Evolutionary conservation across 2,113 vertebrate genomes (phyloP).

Genomic region (Calyptommatus sinebrachiatus): DNA sequence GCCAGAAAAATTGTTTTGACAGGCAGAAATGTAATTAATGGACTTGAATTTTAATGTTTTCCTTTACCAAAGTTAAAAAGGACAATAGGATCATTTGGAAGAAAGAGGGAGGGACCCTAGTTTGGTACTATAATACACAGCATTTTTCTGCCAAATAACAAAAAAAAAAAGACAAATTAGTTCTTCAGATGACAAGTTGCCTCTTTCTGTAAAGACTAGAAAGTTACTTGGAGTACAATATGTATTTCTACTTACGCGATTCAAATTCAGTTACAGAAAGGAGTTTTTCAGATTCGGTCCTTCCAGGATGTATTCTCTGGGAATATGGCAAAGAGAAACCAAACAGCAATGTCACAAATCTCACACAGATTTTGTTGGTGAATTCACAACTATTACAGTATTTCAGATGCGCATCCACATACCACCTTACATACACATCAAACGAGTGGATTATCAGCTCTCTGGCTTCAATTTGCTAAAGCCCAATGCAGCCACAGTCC

Average conservation of each 20-base stretch:
- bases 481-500: conserved; percentile 14
- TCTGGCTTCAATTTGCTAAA: conserved; percentile 27
- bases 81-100: background rate
- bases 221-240: conserved; percentile 34
- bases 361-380: background rate
- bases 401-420: background rate
- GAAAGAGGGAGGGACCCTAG: background rate
- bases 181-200: background rate
- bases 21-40: conserved; percentile 38
- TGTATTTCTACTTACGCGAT: conserved; percentile 82
- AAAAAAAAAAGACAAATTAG: background rate
- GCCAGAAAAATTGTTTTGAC: conserved; percentile 35
- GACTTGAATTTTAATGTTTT: conserved; percentile 24
- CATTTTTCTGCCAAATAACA: too few relatives aligned
- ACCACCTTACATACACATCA: background rate
- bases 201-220: conserved; percentile 16
- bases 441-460: conserved; percentile 16
- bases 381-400: background rate
- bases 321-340: background rate
- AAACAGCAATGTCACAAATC: background rate
- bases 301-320: conserved; percentile 85
- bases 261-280: conserved; percentile 85
- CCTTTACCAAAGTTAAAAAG: conserved; percentile 8
- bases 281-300: conserved; percentile 82
- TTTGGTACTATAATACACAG: too few relatives aligned